Evolutionary conservation across 2,888 invertebrate genomes (phyloP).

Genomic region (Elegia similella): DNA sequence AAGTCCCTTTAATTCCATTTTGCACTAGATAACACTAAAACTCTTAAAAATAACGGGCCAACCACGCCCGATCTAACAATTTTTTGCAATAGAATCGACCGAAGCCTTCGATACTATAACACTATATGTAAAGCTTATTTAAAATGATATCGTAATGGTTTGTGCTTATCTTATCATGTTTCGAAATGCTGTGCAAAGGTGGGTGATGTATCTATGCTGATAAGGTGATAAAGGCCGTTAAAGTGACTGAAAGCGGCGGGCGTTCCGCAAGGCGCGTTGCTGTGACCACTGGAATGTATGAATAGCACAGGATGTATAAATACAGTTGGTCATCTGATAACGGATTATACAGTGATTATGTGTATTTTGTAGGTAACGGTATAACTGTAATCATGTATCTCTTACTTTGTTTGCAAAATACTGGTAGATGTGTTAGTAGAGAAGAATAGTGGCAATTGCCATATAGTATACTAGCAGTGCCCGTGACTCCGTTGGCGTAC

Average conservation of each 20-base stretch:
- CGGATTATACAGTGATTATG: no score
- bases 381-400: no score
- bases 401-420: no score
- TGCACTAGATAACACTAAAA: constrained; percentile 31
- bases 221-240: constrained; percentile 39
- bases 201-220: constrained; percentile 51
- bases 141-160: constrained; percentile 43
- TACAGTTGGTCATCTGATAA: no score
- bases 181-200: constrained; percentile 72
- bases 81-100: constrained; percentile 28
- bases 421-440: no score
- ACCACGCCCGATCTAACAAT: constrained; percentile 30
- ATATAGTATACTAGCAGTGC: no score
- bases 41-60: constrained; percentile 18
- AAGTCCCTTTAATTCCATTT: constrained; percentile 47
- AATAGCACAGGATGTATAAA: background rate
- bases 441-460: no score
- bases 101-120: constrained; percentile 42
- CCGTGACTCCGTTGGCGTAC: no score
- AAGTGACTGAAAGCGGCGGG: constrained; percentile 27
- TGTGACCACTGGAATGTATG: constrained; percentile 21
- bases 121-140: constrained; percentile 42
- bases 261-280: constrained; percentile 37
- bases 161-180: constrained; percentile 61
- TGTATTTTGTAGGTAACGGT: no score